Percentiles rank a stretch among this genome's conserved stretches.
Conservation (phyloP, 2,888 invertebrate genomes). For the Campoplex nolae region DNA sequence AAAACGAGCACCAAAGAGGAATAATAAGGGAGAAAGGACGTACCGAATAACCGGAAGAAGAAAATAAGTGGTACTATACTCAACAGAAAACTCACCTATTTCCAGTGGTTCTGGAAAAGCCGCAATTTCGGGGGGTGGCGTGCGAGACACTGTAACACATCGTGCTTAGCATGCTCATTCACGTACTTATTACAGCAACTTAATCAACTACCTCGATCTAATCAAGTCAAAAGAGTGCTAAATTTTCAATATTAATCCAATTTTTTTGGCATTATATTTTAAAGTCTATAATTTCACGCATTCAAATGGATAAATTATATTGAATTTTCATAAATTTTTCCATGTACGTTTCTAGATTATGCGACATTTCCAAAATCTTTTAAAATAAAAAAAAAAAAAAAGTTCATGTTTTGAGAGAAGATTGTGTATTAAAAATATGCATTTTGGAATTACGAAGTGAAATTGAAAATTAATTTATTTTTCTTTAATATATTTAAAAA, state of each 20-base stretch:
- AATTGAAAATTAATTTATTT: no score
- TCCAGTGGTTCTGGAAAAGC: constrained; percentile 85
- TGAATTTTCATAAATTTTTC: not conserved
- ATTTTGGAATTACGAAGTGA: no score
- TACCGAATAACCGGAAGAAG: not conserved
- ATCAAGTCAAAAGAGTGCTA: not conserved
- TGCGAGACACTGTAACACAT: constrained; percentile 87
- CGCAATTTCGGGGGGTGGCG: constrained; percentile 86
- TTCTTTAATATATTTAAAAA: no score
- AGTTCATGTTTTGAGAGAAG: no score
- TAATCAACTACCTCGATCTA: constrained; percentile 41
- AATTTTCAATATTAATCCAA: not conserved
- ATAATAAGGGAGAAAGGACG: not conserved
- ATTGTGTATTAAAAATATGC: no score
- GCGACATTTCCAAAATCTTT: no score
- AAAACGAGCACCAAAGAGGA: not conserved
- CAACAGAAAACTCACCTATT: constrained; percentile 74
- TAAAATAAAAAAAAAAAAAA: no score
- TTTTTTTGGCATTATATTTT: not conserved
- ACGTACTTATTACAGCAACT: constrained; percentile 75
- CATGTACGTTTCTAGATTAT: no score
- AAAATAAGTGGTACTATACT: constrained; percentile 41
- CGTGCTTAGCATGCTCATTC: constrained; percentile 84
- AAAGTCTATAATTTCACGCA: not conserved
- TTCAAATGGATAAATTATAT: not conserved